Base-by-base conservation (phyloP, 2,797 vertebrate genomes). In the Chaenodraco wilsoni region DNA sequence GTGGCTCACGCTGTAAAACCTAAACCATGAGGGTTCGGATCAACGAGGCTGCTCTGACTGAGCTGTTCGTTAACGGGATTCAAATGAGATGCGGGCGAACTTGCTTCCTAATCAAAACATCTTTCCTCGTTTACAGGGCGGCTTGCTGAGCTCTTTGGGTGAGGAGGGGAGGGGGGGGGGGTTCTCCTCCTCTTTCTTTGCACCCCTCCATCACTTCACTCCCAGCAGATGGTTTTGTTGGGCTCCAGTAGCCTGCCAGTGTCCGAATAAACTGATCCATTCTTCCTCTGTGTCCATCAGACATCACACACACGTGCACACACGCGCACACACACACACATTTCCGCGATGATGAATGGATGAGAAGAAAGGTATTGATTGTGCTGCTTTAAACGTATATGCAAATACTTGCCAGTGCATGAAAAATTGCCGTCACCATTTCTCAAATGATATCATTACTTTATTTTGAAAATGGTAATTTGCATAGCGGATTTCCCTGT, bases 391-490 rank as follows among this genome's bases (percentile, higher is more conserved):
- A 94, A 95, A 87, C 83, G 59, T 79, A 96, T 96, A 82, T 76
- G 96, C 95, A 97, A 97, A 96, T 96, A 94, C 92, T 91, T 93
- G 86, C 92, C 94, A 9, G 50, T 63, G 86, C 67, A 54, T 82
- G 67, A 78, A 86, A 97, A 98, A 97, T 96, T 97, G 96, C 96
- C 97, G 94, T 97, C 96, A 96, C 96, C 95, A 95, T 96, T 97
- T 95, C 96, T 98, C 96, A 98, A 98, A 98, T 98, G 94, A 98
- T 98, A 97, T 97, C 96, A 98, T 98, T 97, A 97, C 96, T 97
- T 96, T 97, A 98, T 98, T 97, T 97, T 97, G 95, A 97, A 97
- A 98, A 97, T 93, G 96, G 97, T 98, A 96, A 98, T 99, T 96
- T 97, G 96, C 96, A 96, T 96, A 95, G 95, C 91, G 96, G 96